phyloP scores from a whole-genome alignment of 2,797 vertebrate species.

The Sebastes iracundus region DNA sequence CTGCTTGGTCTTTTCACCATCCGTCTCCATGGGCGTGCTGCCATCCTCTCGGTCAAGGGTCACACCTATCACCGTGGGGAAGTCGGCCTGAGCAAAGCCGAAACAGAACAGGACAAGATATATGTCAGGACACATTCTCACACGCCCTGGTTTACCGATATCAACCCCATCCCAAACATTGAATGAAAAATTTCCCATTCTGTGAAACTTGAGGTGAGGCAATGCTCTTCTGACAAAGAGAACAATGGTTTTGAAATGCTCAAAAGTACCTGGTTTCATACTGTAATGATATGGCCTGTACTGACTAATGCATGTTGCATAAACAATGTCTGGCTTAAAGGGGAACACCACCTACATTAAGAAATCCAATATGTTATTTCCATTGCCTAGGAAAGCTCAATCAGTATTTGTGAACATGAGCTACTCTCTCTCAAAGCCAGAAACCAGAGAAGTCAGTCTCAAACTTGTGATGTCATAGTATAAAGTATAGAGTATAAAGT shows the following conservation, averaged over 20 bases:
- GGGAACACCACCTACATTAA: too few relatives aligned
- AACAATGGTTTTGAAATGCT: conserved; percentile 23
- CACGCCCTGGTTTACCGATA: neutral
- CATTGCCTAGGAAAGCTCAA: too few relatives aligned
- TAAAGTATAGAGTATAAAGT: too few relatives aligned
- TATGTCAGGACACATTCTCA: neutral
- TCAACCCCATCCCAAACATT: neutral
- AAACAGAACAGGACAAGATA: neutral
- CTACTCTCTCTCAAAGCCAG: too few relatives aligned
- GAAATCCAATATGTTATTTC: too few relatives aligned
- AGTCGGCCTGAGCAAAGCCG: conserved; percentile 89
- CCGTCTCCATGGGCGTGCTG: conserved; percentile 95
- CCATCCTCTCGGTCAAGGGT: conserved; percentile 96
- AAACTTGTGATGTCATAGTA: too few relatives aligned
- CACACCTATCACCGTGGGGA: conserved; percentile 96
- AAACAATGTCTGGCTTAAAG: neutral
- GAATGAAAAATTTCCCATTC: neutral
- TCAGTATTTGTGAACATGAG: too few relatives aligned
- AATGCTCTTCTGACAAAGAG: neutral
- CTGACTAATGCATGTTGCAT: neutral
- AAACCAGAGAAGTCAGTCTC: fast-evolving
- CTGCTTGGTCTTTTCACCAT: conserved; percentile 94
- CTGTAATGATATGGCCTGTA: neutral
- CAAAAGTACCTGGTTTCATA: conserved; percentile 22
- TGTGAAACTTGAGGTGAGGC: conserved; percentile 24